Conservation (phyloP, 2,888 invertebrate species). For the Drosophila niveifrons region DNA sequence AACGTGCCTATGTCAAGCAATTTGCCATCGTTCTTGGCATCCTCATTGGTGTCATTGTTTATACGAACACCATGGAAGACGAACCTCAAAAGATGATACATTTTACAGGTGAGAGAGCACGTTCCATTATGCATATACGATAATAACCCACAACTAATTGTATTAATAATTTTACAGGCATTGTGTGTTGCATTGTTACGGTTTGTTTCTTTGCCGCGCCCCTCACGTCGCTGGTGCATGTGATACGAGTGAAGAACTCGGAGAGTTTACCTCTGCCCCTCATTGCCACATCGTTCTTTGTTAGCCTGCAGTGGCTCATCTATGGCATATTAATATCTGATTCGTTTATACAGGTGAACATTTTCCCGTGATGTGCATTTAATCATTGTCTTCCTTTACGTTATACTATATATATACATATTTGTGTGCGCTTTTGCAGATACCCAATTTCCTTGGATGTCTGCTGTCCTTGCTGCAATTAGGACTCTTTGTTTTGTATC, state of each 20-base stretch:
- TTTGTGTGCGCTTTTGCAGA: constrained; percentile 85
- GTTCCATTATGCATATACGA: not conserved
- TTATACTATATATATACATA: not conserved
- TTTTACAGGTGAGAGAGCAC: constrained; percentile 87
- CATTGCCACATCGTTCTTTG: constrained; percentile 93
- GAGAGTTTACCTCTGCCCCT: constrained; percentile 95
- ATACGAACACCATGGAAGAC: constrained; percentile 87
- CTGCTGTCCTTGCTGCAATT: constrained; percentile 90
- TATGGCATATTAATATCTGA: constrained; percentile 94
- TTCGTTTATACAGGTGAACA: constrained; percentile 90
- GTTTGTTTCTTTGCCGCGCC: constrained; percentile 94
- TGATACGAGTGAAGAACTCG: constrained; percentile 91
- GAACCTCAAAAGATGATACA: constrained; percentile 86
- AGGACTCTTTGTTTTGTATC: constrained; percentile 90
- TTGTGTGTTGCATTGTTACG: constrained; percentile 90
- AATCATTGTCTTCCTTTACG: not conserved
- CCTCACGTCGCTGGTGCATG: constrained; percentile 91
- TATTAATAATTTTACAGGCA: constrained; percentile 85
- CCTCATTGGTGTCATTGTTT: constrained; percentile 87
- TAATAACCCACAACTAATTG: not conserved
- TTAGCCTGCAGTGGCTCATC: constrained; percentile 93
- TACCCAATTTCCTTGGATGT: constrained; percentile 92
- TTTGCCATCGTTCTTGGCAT: constrained; percentile 86
- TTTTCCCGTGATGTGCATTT: constrained; percentile 26
- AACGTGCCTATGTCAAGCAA: constrained; percentile 88